phyloP scores from a whole-genome alignment of 2,888 invertebrate species.

The Strigamia crassipes region DNA sequence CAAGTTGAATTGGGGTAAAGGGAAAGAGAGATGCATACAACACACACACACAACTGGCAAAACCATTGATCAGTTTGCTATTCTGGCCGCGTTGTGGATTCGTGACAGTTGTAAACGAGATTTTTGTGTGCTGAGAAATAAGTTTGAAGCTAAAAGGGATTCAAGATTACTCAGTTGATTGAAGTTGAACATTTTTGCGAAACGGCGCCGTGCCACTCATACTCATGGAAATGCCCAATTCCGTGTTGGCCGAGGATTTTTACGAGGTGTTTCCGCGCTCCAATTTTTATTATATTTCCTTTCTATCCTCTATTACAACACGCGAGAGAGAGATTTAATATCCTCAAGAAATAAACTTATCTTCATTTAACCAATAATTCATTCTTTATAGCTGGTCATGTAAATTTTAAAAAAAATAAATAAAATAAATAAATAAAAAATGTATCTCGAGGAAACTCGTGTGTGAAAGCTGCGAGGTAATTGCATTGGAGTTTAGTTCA shows the following conservation, averaged over 20 bases:
- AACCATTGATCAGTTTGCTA: conserved; percentile 29
- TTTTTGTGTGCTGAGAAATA: conserved; percentile 43
- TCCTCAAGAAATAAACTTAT: conserved; percentile 1
- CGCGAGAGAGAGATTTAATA: conserved; percentile 15
- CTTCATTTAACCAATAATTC: conserved; percentile 14
- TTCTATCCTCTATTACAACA: conserved; percentile 30
- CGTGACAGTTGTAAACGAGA: conserved; percentile 46
- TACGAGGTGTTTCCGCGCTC: conserved; percentile 35
- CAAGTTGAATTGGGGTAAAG: background rate
- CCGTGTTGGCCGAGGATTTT: conserved; percentile 19
- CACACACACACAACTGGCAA: background rate
- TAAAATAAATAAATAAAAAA: background rate
- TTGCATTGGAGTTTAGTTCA: conserved; percentile 22
- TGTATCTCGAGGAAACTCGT: background rate
- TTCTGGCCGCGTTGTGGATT: conserved; percentile 43
- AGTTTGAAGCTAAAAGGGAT: conserved; percentile 29
- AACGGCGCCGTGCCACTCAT: background rate
- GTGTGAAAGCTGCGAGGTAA: background rate
- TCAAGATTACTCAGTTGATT: conserved; percentile 47
- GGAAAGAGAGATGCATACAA: conserved; percentile 34
- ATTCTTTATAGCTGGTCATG: background rate
- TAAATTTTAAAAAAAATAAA: background rate
- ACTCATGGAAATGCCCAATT: conserved; percentile 39
- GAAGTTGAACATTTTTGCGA: conserved; percentile 45
- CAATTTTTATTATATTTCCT: conserved; percentile 25